Evolutionary conservation across 2,888 invertebrate genomes (phyloP), one percentile per base, ranked within the genome.

Genomic region (Cloeon dipterum): DNA sequence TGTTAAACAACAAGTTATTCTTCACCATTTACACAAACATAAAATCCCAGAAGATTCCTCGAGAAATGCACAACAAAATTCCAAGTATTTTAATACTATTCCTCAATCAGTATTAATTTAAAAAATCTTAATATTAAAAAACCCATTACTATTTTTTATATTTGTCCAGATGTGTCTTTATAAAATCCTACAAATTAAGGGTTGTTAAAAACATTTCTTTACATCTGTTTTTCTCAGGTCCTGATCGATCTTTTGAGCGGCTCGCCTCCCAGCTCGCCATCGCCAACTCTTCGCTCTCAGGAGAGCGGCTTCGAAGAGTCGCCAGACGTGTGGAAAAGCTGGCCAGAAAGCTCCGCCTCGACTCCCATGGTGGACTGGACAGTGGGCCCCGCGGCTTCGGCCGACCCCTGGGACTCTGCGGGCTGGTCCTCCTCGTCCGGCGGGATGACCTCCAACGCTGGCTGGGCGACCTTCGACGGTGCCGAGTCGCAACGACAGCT

Each of bases 291-390:
- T 11, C 29, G 29, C 16, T 29, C 29, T 14, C 29, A 29, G n/a
- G 29, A 29, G 29, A 29, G 29, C 29, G 29, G 29, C 5, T 29
- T 29, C 16, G 29, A 29, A n/a, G 29, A 29, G 16, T n/a, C n/a
- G 7, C 29, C 29, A 5, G 29, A 29, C 7, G 7, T 29, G 13
- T 29, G 29, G 29, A 29, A 29, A 16, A 16, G 29, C 16, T 29
- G 29, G 29, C 16, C 29, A 5, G 29, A 29, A 14, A 29, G 29
- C 16, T 14, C 13, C 29, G 29, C 16, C 13, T 29, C 29, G n/a
- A 29, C 29, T 14, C 29, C 29, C 7, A n/a, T 29, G 29, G 5
- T 29, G n/a, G 29, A 29, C n/a, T 29, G 29, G 29, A n/a, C n/a
- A n/a, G n/a, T n/a, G n/a, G n/a, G n/a, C n/a, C 29, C 29, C 29